These are phyloP conservation scores for Drosophila watanabei DNA, from an alignment of 1,140 invertebrate species.

Conservation along the genomic window DNA sequence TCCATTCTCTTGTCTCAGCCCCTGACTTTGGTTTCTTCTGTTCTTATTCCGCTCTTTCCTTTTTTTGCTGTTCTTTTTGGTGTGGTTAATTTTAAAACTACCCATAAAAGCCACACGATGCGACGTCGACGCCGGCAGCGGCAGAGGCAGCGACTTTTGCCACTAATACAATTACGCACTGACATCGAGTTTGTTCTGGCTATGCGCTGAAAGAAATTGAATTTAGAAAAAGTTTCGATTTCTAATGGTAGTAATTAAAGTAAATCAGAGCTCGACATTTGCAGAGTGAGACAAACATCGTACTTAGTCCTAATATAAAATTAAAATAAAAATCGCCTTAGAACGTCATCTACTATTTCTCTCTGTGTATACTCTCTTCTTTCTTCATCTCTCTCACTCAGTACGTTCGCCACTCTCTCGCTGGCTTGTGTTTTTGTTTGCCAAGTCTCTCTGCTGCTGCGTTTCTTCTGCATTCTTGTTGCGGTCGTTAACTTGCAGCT, in stretches of 20 bases:
- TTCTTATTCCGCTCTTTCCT: conserved; percentile 31
- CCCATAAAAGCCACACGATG: conserved; percentile 77
- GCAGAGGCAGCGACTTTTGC: conserved; percentile 48
- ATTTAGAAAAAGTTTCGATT: not conserved
- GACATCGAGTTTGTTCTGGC: conserved; percentile 51
- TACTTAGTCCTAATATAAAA: not conserved
- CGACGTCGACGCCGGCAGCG: conserved; percentile 12
- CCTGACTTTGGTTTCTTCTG: conserved; percentile 65
- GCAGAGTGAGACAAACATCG: not conserved
- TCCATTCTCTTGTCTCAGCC: conserved; percentile 44
- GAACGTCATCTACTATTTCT: not conserved
- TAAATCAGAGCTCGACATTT: not conserved
- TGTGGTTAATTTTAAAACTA: conserved; percentile 83
- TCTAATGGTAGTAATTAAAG: not conserved
- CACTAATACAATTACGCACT: conserved; percentile 56
- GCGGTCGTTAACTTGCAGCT: conserved; percentile 77
- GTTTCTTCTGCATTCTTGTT: conserved; percentile 67
- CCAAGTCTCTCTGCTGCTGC: conserved; percentile 50
- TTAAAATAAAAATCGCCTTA: not conserved
- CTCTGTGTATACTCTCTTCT: conserved; percentile 14
- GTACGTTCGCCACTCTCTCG: conserved; percentile 6
- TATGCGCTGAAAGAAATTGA: conserved; percentile 10
- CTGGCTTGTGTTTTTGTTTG: conserved; percentile 50
- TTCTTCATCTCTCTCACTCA: conserved; percentile 11
- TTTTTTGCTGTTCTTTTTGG: conserved; percentile 48